Conservation (phyloP, 2,888 invertebrate species). For the Eilema sororculum region DNA sequence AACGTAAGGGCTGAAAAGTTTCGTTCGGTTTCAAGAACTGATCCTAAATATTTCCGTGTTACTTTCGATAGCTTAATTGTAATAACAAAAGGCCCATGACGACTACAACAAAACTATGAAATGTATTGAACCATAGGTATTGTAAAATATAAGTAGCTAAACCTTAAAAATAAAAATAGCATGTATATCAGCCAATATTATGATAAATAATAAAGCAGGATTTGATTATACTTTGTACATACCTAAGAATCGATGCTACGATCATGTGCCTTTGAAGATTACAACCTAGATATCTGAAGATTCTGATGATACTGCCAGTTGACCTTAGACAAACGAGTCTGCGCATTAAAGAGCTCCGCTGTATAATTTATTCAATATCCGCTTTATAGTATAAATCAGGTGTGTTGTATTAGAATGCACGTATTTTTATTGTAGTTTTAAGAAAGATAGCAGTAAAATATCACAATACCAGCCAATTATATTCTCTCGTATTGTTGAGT, state of each 20-base stretch:
- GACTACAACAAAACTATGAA: too few species aligned
- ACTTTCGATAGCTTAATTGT: too few species aligned
- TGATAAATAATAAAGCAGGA: not conserved
- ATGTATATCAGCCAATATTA: too few species aligned
- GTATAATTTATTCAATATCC: conserved; percentile 36
- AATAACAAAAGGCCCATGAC: too few species aligned
- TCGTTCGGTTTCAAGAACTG: not conserved
- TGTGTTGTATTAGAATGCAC: conserved; percentile 25
- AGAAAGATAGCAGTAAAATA: not conserved
- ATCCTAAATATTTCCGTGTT: not conserved
- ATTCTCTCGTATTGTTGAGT: too few species aligned
- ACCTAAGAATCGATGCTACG: not conserved
- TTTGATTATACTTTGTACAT: not conserved
- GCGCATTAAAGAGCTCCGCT: conserved; percentile 21
- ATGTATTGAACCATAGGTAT: too few species aligned
- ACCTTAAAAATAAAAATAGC: not conserved
- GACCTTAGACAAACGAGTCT: conserved; percentile 46
- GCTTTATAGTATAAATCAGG: conserved; percentile 30
- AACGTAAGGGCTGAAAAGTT: too few species aligned
- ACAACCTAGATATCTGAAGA: conserved; percentile 13
- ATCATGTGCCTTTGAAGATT: not conserved
- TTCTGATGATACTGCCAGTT: conserved; percentile 22
- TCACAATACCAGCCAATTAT: not conserved
- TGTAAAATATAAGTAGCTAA: too few species aligned
- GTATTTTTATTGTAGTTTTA: conserved; percentile 17